These are phyloP conservation scores for Podabrus alpinus DNA, from an alignment of 2,888 invertebrate genomes.

Conservation along the genomic window DNA sequence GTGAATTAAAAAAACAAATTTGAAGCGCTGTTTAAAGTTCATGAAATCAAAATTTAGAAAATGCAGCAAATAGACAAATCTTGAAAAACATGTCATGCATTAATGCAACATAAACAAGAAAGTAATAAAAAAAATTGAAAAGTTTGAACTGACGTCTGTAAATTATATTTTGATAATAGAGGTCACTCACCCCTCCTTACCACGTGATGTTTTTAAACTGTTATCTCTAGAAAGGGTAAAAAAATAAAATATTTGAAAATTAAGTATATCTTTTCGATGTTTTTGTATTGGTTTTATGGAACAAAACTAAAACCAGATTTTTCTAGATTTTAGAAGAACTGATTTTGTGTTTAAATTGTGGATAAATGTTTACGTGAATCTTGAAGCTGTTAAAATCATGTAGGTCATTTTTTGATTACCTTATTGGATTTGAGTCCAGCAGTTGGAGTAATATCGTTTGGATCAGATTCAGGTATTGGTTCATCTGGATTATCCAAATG, in stretches of 20 bases:
- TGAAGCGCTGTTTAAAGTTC: too few relatives aligned
- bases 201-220: conserved; percentile 26
- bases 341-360: not conserved
- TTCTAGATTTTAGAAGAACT: not conserved
- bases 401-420: conserved; percentile 57
- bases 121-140: not conserved
- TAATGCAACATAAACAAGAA: not conserved
- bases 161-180: conserved; percentile 15
- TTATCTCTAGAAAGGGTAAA: conserved; percentile 17
- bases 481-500: conserved; percentile 78
- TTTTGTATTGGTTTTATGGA: not conserved
- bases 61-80: not conserved
- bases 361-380: not conserved
- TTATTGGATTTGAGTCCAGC: conserved; percentile 83
- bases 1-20: too few relatives aligned
- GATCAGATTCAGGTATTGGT: conserved; percentile 84
- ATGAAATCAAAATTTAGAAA: too few relatives aligned
- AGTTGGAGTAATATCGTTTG: conserved; percentile 83
- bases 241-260: conserved; percentile 11
- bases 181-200: conserved; percentile 20
- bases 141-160: not conserved
- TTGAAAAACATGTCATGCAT: not conserved
- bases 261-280: not conserved
- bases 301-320: conserved; percentile 6
- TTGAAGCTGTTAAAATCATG: too few relatives aligned